phyloP scores from a whole-genome alignment of 2,797 vertebrate species.

The Paedocypris micromegethes region DNA sequence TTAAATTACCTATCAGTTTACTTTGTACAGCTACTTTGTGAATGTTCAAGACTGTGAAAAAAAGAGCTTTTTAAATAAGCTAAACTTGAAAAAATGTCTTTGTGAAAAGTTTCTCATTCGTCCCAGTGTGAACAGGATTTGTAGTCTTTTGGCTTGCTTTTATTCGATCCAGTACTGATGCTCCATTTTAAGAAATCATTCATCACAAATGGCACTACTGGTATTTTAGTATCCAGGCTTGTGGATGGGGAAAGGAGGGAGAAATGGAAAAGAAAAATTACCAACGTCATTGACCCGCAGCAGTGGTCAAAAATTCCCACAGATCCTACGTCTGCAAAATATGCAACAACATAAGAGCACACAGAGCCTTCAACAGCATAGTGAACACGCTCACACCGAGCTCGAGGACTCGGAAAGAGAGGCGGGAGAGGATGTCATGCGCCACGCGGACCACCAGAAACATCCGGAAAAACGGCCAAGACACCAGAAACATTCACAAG shows the following conservation, averaged over 20 bases:
- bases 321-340: slow-evolving; percentile 87
- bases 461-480: background rate
- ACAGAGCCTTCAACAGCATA: slow-evolving; percentile 74
- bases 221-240: slow-evolving; percentile 39
- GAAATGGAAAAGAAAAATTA: slow-evolving; percentile 85
- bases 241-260: slow-evolving; percentile 55
- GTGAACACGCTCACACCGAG: slow-evolving; percentile 60
- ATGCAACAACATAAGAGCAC: slow-evolving; percentile 82
- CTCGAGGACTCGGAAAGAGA: slow-evolving; percentile 67
- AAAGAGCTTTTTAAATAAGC: no score
- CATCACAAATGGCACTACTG: slow-evolving; percentile 37
- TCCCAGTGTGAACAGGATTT: no score
- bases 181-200: slow-evolving; percentile 3
- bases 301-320: slow-evolving; percentile 84
- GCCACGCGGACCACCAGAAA: slow-evolving; percentile 48
- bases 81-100: no score
- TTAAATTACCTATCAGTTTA: no score
- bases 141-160: no score
- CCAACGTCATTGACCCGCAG: slow-evolving; percentile 86
- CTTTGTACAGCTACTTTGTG: no score
- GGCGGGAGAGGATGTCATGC: slow-evolving; percentile 38
- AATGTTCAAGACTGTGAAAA: no score
- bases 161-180: slow-evolving; percentile 11
- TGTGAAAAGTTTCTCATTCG: no score
- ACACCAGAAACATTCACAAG: slow-evolving; percentile 8